Evolutionary conservation across 2,113 vertebrate genomes (phyloP).

Genomic region (Solea senegalensis): DNA sequence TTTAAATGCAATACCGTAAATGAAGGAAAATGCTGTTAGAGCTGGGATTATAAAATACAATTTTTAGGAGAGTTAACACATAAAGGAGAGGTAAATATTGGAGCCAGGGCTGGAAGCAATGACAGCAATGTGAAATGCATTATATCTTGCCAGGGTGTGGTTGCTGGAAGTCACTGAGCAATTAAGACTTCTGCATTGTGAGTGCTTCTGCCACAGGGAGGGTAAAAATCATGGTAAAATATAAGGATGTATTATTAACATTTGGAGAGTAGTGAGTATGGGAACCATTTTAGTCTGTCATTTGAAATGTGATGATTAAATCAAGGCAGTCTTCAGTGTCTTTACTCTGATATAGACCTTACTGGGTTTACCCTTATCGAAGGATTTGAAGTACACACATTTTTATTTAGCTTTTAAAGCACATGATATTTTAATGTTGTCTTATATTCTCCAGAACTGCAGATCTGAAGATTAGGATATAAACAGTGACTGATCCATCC

Average conservation of each 20-base stretch:
- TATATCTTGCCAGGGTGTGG: constrained; percentile 18
- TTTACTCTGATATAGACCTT: constrained; percentile 13
- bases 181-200: constrained; percentile 19
- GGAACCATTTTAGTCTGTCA: constrained; percentile 19
- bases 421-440: not conserved
- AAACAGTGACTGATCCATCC: constrained; percentile 2
- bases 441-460: not conserved
- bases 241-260: constrained; percentile 48
- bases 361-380: constrained; percentile 13
- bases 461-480: not conserved
- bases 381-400: constrained; percentile 7
- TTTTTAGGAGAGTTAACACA: constrained; percentile 20
- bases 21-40: constrained; percentile 21
- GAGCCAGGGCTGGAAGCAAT: constrained; percentile 35
- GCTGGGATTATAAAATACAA: constrained; percentile 21
- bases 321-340: constrained; percentile 30
- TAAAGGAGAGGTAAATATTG: constrained; percentile 16
- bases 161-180: constrained; percentile 8
- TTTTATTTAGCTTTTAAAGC: constrained; percentile 7
- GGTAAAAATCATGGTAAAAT: constrained; percentile 32
- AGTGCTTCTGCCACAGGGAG: not conserved
- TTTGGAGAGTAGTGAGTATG: constrained; percentile 26
- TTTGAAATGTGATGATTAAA: constrained; percentile 42
- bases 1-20: constrained; percentile 27
- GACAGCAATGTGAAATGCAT: constrained; percentile 33